A percentile compares a stretch with the other conserved stretches of the same genome.
These are phyloP conservation scores for Hippocampus comes DNA, from an alignment of 2,113 vertebrate genomes.

Conservation along the genomic window DNA sequence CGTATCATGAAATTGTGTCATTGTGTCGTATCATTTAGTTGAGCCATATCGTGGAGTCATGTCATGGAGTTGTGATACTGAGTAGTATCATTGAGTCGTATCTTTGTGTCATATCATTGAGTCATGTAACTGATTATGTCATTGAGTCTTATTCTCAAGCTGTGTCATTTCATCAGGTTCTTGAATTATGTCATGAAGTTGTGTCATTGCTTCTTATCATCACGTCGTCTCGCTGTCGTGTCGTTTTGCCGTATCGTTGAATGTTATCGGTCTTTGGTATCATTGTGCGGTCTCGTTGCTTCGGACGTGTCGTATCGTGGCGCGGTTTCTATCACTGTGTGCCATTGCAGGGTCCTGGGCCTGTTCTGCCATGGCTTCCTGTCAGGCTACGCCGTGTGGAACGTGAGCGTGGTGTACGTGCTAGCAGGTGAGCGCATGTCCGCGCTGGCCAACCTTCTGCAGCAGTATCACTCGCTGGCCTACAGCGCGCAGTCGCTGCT, in stretches of 20 bases:
- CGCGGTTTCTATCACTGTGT: neutral
- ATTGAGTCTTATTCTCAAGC: too few relatives aligned
- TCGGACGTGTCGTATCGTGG: too few relatives aligned
- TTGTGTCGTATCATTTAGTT: neutral
- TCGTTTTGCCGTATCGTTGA: too few relatives aligned
- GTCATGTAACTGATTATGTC: too few relatives aligned
- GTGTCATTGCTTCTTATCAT: neutral
- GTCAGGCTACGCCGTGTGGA: slow-evolving; percentile 90
- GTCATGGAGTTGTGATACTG: neutral
- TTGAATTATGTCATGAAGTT: too few relatives aligned
- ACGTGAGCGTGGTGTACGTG: slow-evolving; percentile 85
- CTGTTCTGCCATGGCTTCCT: slow-evolving; percentile 91
- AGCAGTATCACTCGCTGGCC: slow-evolving; percentile 86
- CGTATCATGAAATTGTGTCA: neutral
- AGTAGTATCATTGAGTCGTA: neutral
- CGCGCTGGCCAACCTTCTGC: slow-evolving; percentile 78
- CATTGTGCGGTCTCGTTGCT: neutral
- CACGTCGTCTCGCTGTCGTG: too few relatives aligned
- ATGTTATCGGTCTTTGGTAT: neutral
- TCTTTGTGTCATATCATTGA: too few relatives aligned
- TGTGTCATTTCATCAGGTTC: too few relatives aligned
- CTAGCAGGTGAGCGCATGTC: slow-evolving; percentile 83
- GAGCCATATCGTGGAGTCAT: too few relatives aligned
- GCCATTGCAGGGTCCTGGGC: slow-evolving; percentile 74
- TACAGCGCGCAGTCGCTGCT: slow-evolving; percentile 89